Conservation (phyloP, 1,140 invertebrate genomes). For the Trichonephila clavipes region DNA sequence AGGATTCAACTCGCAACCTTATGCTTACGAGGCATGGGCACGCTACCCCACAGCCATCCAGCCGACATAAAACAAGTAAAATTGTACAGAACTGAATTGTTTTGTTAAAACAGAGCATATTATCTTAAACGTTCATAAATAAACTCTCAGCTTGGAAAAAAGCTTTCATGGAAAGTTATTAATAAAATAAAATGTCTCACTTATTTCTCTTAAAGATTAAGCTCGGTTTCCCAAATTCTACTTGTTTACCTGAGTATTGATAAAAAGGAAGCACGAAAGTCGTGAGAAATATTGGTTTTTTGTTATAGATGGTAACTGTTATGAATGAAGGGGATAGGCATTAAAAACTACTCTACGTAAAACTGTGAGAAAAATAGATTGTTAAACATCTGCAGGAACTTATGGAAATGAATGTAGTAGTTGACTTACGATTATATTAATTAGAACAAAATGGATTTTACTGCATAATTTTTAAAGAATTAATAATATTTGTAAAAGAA, state of each 20-base stretch:
- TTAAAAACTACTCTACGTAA: not conserved
- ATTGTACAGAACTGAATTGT: too few relatives aligned
- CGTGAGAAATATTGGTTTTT: not conserved
- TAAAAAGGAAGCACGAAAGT: not conserved
- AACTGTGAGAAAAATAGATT: not conserved
- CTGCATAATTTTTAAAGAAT: too few relatives aligned
- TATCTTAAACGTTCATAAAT: too few relatives aligned
- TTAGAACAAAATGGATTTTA: too few relatives aligned
- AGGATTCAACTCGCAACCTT: too few relatives aligned
- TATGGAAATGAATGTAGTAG: too few relatives aligned
- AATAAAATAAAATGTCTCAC: not conserved
- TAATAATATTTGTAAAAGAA: too few relatives aligned
- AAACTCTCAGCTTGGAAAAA: not conserved
- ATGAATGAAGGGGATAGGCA: not conserved
- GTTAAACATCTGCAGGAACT: not conserved
- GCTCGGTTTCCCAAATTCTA: not conserved
- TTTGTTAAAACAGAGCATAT: too few relatives aligned
- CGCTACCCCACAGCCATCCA: too few relatives aligned
- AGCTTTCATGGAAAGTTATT: not conserved
- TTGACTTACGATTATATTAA: too few relatives aligned
- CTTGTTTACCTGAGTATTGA: not conserved
- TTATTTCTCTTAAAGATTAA: not conserved
- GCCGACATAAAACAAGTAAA: too few relatives aligned
- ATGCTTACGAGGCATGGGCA: too few relatives aligned
- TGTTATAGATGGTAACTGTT: not conserved